Evolutionary conservation across 2,888 invertebrate species (phyloP), one percentile per base, ranked within the genome.

Genomic region (Teleiodes luculella): DNA sequence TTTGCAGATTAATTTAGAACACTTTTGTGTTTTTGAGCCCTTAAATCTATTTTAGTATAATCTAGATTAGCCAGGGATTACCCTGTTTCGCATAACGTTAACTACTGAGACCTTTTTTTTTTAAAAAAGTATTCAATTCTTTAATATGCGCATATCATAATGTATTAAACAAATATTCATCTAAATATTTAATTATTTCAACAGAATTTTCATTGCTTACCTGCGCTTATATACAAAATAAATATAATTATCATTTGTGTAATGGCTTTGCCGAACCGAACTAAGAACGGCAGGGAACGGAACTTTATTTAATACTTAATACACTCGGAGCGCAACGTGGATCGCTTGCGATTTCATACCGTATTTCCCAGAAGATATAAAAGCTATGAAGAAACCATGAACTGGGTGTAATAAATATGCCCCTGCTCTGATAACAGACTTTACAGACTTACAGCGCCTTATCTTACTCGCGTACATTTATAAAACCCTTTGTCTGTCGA

Each of bases 1-100:
- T 56, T 56, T 46, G 20, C 39, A 33, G 53, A 56, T 56, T 56
- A 53, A 56, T 56, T 52, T 52, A 39, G 46, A 39, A 37, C 33
- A 36, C 31, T 50, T 54, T 45, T 54, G 43, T 54, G 43, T 54
- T 54, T 54, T 54, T 36, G 28, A 20, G 24, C 43, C 43, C 24
- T 20, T n/a, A 11, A n/a, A 24, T n/a, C 43, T 43, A 43, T n/a
- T n/a, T n/a, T n/a, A n/a, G n/a, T n/a, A n/a, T n/a, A n/a, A n/a
- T n/a, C n/a, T n/a, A n/a, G n/a, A n/a, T n/a, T n/a, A n/a, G n/a
- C n/a, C n/a, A n/a, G n/a, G 24, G 43, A n/a, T n/a, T 8, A 43
- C 24, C 24, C 43, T 24, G n/a, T 43, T 24, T n/a, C 24, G 28
- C n/a, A 5, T 43, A 43, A 43, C 10, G 43, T 43, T 43, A 1